A percentile compares a stretch with the other conserved stretches of the same genome.
These are phyloP conservation scores for Dryoscopus gambensis DNA, from an alignment of 2,113 vertebrate species.

Conservation along the genomic window DNA sequence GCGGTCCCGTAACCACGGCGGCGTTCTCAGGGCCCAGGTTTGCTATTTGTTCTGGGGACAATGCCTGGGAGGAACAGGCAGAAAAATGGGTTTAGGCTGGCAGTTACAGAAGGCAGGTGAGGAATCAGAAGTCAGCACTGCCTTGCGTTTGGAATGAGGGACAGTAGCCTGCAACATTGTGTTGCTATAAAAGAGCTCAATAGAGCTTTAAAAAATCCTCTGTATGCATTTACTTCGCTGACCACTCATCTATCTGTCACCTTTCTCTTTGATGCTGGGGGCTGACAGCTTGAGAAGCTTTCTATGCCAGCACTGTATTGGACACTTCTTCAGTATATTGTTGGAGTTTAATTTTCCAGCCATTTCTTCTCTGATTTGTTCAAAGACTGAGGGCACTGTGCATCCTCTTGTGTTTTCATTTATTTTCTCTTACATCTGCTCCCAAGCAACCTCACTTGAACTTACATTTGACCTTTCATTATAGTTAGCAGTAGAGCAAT, in stretches of 20 bases:
- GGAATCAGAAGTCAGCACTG: not conserved
- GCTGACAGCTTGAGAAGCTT: not conserved
- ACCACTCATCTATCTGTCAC: not conserved
- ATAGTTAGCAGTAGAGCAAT: not conserved
- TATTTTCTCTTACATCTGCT: not conserved
- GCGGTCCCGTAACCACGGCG: constrained; percentile 60
- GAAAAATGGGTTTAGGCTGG: not conserved
- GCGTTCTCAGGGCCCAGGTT: constrained; percentile 76
- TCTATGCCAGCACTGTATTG: not conserved
- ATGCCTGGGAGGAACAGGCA: constrained; percentile 45
- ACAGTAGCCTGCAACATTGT: not conserved
- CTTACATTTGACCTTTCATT: not conserved
- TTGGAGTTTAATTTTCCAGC: not conserved
- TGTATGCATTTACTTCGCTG: not conserved
- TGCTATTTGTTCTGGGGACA: constrained; percentile 74
- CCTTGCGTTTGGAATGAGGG: not conserved
- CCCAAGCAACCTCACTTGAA: not conserved
- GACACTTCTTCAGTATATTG: not conserved
- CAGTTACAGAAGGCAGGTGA: not conserved
- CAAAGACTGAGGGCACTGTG: not conserved
- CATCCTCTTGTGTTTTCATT: not conserved
- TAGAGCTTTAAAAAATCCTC: not conserved
- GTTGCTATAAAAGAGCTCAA: not conserved
- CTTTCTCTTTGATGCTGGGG: not conserved
- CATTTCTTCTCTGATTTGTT: not conserved